Base-by-base conservation (phyloP, 2,888 invertebrate species). In the Cremastinae sp. region DNA sequence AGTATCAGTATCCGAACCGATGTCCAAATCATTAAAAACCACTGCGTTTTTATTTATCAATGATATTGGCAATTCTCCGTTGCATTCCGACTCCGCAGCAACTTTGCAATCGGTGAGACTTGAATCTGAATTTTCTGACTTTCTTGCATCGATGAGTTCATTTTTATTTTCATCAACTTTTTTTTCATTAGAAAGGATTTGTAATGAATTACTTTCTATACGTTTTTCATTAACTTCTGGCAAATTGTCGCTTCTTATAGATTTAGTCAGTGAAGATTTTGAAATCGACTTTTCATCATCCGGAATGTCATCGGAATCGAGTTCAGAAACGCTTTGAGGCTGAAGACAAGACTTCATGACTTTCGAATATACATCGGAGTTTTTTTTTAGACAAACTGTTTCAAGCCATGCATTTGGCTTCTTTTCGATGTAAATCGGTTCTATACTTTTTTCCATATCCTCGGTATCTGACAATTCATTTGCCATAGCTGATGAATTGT, bases 271-370 rank as follows among this genome's bases (percentile, higher is more conserved):
- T n/a, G 18, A 28, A 61, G 3, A 7, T 47, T 8, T 37, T 12
- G 3, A 8, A 10, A 9, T 37, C 9, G 9, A 5, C 1, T 9
- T 2, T n/a, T 51, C 28, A 12, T n/a, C 20, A 9, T 12, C 8
- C 14, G 70, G 69, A 0, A 76, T 72, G 70, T 82, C 78, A 61
- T 81, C 80, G 2, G 80, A 80, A 55, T 82, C 82, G 18, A 80
- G 62, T 9, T 55, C 72, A 7, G 75, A 72, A 12, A 58, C 47
- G 39, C 41, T 62, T 14, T 0, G 66, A 41, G 10, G 64, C 45
- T 10, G 28, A 5, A 37, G 16, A 43, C 20, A 28, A 41, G 65
- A 12, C 1, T 12, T 39, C 3, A 64, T 8, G 4, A 66, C 14
- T 10, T 62, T 56, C 0, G 56, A 20, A 1, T 69, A 68, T 28